Base-by-base conservation (phyloP, 2,113 vertebrate species). In the Nannobrachium achirus region DNA sequence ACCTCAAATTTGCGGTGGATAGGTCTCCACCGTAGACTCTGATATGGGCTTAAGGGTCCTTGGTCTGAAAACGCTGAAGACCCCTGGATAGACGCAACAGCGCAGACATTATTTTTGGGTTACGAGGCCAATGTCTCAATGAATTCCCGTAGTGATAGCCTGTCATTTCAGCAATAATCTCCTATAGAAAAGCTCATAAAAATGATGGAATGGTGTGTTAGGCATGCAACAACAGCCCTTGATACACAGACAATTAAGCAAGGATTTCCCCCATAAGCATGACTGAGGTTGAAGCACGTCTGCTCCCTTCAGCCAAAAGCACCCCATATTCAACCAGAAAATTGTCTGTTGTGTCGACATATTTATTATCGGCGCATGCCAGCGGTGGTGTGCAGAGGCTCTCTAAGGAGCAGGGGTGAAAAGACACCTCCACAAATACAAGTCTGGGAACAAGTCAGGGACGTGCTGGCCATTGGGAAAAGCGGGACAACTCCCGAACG, bases 41-140 rank as follows among this genome's bases (percentile, higher is more conserved):
- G n/a, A n/a, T n/a, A n/a, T n/a, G n/a, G n/a, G n/a, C n/a, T n/a
- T n/a, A n/a, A n/a, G n/a, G n/a, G n/a, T n/a, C n/a, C n/a, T n/a
- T n/a, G n/a, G n/a, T n/a, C n/a, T n/a, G n/a, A n/a, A n/a, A n/a
- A n/a, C n/a, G n/a, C n/a, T n/a, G n/a, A n/a, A n/a, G n/a, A n/a
- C n/a, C n/a, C n/a, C n/a, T n/a, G n/a, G n/a, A n/a, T n/a, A n/a
- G n/a, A 69, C 64, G 76, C 73, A 56, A 66, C 67, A 74, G 66
- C 73, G 33, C 55, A 72, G 64, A 88, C 79, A 78, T 80, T 55
- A 70, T 65, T 84, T 85, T 80, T 60, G 64, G 81, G 80, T 87
- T 84, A 82, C 15, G 68, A 71, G 74, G 72, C 65, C 67, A 60
- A 51, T 46, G 59, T 83, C 72, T 85, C 73, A 83, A 84, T 83